Evolutionary conservation across 1,140 invertebrate species (phyloP).

Genomic region (Drosophila cardini): DNA sequence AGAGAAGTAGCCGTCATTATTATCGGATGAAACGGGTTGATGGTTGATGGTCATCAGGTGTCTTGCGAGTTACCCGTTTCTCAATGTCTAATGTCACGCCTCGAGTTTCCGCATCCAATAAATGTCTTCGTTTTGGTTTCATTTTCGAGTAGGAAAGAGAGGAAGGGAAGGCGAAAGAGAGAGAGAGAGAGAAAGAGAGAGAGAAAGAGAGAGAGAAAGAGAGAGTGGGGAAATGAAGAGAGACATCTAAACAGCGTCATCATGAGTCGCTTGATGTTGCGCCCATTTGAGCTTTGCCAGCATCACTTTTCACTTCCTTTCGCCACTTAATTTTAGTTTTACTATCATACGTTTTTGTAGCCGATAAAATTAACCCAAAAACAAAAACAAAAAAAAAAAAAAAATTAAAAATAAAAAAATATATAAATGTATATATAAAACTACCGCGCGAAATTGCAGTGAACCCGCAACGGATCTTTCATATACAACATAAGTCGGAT

Average conservation of each 20-base stretch:
- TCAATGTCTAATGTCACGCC: constrained; percentile 61
- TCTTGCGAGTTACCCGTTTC: constrained; percentile 13
- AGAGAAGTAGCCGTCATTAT: constrained; percentile 30
- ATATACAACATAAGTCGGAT: neutral
- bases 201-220: neutral
- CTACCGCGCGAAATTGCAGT: constrained; percentile 48
- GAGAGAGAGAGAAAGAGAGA: no score
- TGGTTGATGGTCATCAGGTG: constrained; percentile 29
- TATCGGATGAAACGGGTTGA: constrained; percentile 25
- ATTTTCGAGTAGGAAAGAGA: constrained; percentile 22
- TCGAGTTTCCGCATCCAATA: constrained; percentile 55
- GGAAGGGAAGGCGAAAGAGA: neutral
- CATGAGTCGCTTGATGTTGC: constrained; percentile 8
- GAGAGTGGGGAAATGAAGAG: neutral
- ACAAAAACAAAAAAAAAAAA: constrained; percentile 16
- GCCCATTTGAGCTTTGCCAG: constrained; percentile 8
- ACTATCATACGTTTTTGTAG: constrained; percentile 42
- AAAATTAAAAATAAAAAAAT: constrained; percentile 11
- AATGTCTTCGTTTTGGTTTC: constrained; percentile 58
- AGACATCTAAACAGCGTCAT: constrained; percentile 14
- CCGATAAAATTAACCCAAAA: constrained; percentile 52
- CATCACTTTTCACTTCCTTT: constrained; percentile 72
- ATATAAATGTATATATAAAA: constrained; percentile 6
- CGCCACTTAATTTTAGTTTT: constrained; percentile 56
- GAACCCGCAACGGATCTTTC: constrained; percentile 11